Percentiles rank a stretch among this genome's conserved stretches.
Evolutionary conservation across 2,113 vertebrate species (phyloP).

Genomic region (Phalacrocorax carbo): DNA sequence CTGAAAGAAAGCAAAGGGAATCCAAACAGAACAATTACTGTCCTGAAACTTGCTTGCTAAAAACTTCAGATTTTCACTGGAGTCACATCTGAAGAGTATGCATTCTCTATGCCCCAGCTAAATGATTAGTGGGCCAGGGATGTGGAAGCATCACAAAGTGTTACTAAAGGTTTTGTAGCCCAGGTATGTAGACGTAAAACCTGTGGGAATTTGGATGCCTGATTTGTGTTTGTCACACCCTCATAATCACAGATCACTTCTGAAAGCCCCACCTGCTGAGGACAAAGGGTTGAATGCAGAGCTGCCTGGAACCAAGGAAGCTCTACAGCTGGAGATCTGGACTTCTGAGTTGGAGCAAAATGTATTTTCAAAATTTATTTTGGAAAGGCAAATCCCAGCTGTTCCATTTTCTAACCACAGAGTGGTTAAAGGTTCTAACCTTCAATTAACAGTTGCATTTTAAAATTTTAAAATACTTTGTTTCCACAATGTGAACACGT

Average conservation of each 20-base stretch:
- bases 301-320: not conserved
- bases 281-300: not conserved
- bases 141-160: not conserved
- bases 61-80: not conserved
- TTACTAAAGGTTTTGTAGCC: not conserved
- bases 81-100: not conserved
- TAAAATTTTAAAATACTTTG: not conserved
- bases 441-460: not conserved
- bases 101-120: not conserved
- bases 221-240: not conserved
- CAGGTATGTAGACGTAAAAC: not conserved
- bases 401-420: not conserved
- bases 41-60: not conserved
- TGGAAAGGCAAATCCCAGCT: not conserved
- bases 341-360: not conserved
- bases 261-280: not conserved
- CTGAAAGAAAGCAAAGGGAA: constrained; percentile 27
- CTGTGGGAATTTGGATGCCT: not conserved
- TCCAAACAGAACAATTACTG: constrained; percentile 23
- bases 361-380: not conserved
- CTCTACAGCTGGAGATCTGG: not conserved
- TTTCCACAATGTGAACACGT: not conserved
- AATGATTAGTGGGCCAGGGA: not conserved
- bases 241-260: not conserved
- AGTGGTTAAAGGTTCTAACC: not conserved